Evolutionary conservation across 1,140 invertebrate genomes (phyloP).

Genomic region (Hormaphis cornu): DNA sequence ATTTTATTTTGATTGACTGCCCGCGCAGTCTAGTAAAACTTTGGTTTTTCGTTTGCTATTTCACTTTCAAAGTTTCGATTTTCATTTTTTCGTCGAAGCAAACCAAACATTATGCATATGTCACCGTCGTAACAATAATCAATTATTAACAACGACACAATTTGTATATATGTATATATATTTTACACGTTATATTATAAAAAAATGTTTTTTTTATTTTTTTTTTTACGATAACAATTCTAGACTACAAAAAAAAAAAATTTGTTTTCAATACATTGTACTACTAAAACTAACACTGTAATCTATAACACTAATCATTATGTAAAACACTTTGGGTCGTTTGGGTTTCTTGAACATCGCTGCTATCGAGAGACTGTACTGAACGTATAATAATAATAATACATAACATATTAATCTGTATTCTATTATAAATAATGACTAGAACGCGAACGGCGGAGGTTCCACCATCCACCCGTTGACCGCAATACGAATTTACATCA

Average conservation of each 20-base stretch:
- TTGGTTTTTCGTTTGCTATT: too few species aligned
- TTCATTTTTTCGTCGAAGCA: too few species aligned
- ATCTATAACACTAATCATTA: neutral
- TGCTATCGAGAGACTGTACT: neutral
- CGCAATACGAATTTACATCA: neutral
- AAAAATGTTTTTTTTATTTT: neutral
- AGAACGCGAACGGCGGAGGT: conserved; percentile 7
- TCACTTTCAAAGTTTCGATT: too few species aligned
- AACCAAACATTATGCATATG: neutral
- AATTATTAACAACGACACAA: neutral
- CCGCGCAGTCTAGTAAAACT: too few species aligned
- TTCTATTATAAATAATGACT: conserved; percentile 7
- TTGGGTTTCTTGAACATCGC: neutral
- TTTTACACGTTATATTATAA: neutral
- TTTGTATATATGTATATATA: neutral
- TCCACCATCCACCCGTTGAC: neutral
- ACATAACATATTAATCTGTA: neutral
- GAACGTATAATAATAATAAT: neutral
- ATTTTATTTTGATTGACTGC: too few species aligned
- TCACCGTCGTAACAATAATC: conserved; percentile 1
- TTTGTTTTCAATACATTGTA: neutral
- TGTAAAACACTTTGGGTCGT: neutral
- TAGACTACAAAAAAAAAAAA: conserved; percentile 13
- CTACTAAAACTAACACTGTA: conserved; percentile 14
- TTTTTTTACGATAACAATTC: neutral